Base-by-base conservation (phyloP, 2,888 invertebrate species). In the Phaedon cochleariae region DNA sequence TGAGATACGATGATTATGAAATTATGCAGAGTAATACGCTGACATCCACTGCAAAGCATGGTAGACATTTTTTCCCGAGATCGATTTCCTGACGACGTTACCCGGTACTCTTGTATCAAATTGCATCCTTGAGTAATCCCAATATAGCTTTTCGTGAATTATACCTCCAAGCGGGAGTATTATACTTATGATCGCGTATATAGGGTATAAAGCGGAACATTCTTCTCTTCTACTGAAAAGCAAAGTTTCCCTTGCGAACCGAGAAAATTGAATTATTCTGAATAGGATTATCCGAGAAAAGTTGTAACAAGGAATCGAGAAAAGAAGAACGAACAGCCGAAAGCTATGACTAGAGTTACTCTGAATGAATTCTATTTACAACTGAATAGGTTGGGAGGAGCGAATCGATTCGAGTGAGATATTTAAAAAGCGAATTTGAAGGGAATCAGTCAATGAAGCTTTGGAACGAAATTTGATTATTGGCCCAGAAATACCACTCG, bases 291-390 rank as follows among this genome's bases (percentile, higher is more conserved):
- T 51, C 46, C 34, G 55, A 57, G 41, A 57, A 57, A 62, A 62
- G 62, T 62, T 54, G 62, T 51, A 51, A 49, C 49, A 48, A 49
- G 57, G 62, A 49, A 51, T 37, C 55, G 49, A 49, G 51, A 37
- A 31, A 41, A 55, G 49, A 21, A 48, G 57, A 62, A 57, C 57
- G 57, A 57, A 57, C 57, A 57, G 46, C 41, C 45, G 51, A 62
- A 53, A 57, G 37, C 57, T 51, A 21, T 18, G 51, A 62, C 51
- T 57, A 41, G 62, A 20, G 54, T 21, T 55, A 62, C 62, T 62
- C 49, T 49, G 62, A 62, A 62, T 62, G 55, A 62, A 62, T 62
- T 62, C 22, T 37, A 51, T 57, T 62, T 51, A 41, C 57, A 57
- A 45, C 45, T 15, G 21, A 2, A 41, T 15, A 41, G 15, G 7